A percentile compares a stretch with the other conserved stretches of the same genome.
Evolutionary conservation across 2,797 vertebrate species (phyloP).

Genomic region (Peromyscus eremicus): DNA sequence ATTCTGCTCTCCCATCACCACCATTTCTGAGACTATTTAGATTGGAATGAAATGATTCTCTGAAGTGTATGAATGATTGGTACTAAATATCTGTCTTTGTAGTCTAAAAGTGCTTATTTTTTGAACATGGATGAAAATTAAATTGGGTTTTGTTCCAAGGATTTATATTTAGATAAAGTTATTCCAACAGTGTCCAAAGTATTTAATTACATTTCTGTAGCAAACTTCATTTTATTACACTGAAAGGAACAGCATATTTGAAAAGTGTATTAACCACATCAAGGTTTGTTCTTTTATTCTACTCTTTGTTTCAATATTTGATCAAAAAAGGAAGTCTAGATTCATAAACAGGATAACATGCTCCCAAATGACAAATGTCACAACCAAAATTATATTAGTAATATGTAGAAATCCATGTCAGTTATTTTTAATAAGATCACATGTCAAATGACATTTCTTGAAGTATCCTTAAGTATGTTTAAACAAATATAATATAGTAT

Average conservation of each 20-base stretch:
- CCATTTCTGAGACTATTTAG: slow-evolving; percentile 15
- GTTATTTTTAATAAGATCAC: slow-evolving; percentile 16
- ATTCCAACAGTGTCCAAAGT: not conserved
- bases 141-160: slow-evolving; percentile 53
- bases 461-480: slow-evolving; percentile 12
- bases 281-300: slow-evolving; percentile 14
- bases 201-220: slow-evolving; percentile 60
- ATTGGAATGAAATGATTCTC: slow-evolving; percentile 43
- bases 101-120: slow-evolving; percentile 28
- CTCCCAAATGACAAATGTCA: slow-evolving; percentile 33
- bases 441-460: not conserved
- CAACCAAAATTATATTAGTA: slow-evolving; percentile 3
- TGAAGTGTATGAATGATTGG: slow-evolving; percentile 23
- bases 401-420: not conserved
- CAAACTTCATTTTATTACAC: slow-evolving; percentile 22
- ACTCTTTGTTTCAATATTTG: slow-evolving; percentile 42
- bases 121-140: slow-evolving; percentile 50
- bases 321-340: slow-evolving; percentile 23
- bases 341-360: not conserved
- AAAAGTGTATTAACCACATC: slow-evolving; percentile 39
- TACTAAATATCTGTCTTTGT: slow-evolving; percentile 37
- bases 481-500: not conserved
- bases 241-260: slow-evolving; percentile 12
- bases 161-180: slow-evolving; percentile 56
- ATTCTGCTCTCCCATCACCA: not conserved